These are phyloP conservation scores for Tangachromis dhanisi DNA, from an alignment of 2,113 vertebrate genomes.

Conservation along the genomic window DNA sequence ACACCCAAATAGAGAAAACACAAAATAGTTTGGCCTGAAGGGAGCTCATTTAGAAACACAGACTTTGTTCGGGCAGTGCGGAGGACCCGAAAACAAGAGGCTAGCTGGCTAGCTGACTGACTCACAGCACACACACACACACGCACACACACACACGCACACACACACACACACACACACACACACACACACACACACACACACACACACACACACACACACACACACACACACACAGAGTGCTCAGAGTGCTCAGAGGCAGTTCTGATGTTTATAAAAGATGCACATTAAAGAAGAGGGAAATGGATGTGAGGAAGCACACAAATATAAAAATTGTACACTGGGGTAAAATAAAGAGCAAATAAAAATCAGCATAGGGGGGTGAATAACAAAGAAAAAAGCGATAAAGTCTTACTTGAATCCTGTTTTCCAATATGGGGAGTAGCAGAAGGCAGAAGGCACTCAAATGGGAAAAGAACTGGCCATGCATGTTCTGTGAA, in stretches of 20 bases:
- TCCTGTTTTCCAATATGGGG: conserved; percentile 1
- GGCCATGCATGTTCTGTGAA: neutral
- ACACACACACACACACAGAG: neutral
- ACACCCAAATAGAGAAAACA: neutral
- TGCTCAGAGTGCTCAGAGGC: neutral
- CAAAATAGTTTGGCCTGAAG: conserved; percentile 4
- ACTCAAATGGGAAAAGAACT: conserved; percentile 1
- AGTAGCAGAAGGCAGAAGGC: conserved; percentile 19
- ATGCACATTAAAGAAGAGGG: neutral
- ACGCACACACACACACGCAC: neutral
- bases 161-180: neutral
- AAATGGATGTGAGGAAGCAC: neutral
- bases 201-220: neutral
- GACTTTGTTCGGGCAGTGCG: neutral
- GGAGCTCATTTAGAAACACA: conserved; percentile 12
- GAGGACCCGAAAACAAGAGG: neutral
- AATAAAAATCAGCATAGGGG: neutral
- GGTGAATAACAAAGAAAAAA: neutral
- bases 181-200: neutral
- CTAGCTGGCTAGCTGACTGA: conserved; percentile 2
- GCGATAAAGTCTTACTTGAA: neutral
- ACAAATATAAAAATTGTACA: neutral
- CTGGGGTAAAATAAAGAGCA: neutral
- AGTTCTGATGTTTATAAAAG: neutral
- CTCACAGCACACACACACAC: neutral